Evolutionary conservation across 2,888 invertebrate genomes (phyloP).

Genomic region (Ditula angustiorana): DNA sequence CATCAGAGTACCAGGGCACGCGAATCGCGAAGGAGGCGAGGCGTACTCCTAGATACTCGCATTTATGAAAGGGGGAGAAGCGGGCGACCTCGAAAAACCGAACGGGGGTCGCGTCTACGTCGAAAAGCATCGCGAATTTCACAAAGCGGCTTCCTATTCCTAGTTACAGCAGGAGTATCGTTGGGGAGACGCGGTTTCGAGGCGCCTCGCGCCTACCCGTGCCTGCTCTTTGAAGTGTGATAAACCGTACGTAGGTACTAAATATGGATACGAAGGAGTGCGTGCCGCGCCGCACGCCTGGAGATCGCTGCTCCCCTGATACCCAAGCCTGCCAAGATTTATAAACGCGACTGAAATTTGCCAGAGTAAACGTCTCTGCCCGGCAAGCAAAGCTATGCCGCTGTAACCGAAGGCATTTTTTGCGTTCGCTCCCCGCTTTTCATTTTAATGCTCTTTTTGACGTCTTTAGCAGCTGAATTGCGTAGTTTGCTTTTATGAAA

Average conservation of each 20-base stretch:
- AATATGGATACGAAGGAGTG: conserved; percentile 69
- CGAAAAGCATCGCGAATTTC: conserved; percentile 80
- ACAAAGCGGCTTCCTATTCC: conserved; percentile 78
- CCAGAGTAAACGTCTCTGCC: conserved; percentile 31
- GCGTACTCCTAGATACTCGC: conserved; percentile 55
- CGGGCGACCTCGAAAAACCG: conserved; percentile 80
- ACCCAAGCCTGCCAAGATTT: conserved; percentile 53
- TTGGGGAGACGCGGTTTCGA: conserved; percentile 73
- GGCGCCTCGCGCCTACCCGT: conserved; percentile 70
- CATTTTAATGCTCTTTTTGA: conserved; percentile 35
- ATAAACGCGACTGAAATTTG: conserved; percentile 59
- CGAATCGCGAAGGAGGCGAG: conserved; percentile 47
- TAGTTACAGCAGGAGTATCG: conserved; percentile 69
- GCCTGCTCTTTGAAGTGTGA: conserved; percentile 79
- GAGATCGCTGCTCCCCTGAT: conserved; percentile 58
- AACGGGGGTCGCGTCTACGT: conserved; percentile 71
- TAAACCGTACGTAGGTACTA: conserved; percentile 70
- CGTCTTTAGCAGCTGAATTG: conserved; percentile 21
- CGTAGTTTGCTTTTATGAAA: conserved; percentile 24
- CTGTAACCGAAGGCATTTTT: conserved; percentile 34
- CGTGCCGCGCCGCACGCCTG: conserved; percentile 57
- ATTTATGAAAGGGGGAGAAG: conserved; percentile 53
- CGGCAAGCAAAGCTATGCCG: conserved; percentile 6
- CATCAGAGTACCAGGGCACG: conserved; percentile 54
- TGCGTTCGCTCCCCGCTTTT: conserved; percentile 20